Evolutionary conservation across 1,140 invertebrate genomes (phyloP).

Genomic region (Drosophila hydei): DNA sequence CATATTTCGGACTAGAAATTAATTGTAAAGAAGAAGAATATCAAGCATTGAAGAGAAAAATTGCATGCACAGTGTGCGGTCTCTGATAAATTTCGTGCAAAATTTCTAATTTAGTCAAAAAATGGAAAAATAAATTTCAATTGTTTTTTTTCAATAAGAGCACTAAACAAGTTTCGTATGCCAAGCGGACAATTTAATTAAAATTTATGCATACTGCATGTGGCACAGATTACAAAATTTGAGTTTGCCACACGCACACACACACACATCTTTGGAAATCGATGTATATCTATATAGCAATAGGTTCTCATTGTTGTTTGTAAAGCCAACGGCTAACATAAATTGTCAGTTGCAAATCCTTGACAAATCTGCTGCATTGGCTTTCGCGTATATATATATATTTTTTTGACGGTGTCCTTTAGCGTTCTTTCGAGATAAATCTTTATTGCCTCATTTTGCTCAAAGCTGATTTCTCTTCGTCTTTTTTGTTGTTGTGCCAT

Average conservation of each 20-base stretch:
- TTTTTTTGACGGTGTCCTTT: constrained; percentile 38
- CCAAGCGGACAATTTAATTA: constrained; percentile 58
- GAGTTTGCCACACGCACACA: constrained; percentile 14
- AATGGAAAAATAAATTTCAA: constrained; percentile 42
- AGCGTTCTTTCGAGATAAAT: constrained; percentile 63
- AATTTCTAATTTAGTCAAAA: constrained; percentile 22
- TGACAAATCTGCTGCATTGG: constrained; percentile 79
- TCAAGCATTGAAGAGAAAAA: constrained; percentile 14
- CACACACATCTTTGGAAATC: constrained; percentile 49
- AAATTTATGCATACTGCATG: constrained; percentile 74
- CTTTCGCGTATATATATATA: constrained; percentile 10
- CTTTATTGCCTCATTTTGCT: constrained; percentile 80
- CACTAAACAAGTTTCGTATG: constrained; percentile 24
- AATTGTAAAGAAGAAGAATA: constrained; percentile 13
- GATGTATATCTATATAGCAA: constrained; percentile 30
- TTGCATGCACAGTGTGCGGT: constrained; percentile 21
- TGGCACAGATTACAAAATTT: constrained; percentile 58
- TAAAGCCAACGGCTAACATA: constrained; percentile 61
- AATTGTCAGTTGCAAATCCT: constrained; percentile 75
- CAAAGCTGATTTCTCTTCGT: constrained; percentile 63
- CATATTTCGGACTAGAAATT: constrained; percentile 18
- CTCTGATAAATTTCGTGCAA: constrained; percentile 24
- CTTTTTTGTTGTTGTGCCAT: constrained; percentile 5
- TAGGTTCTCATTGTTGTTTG: constrained; percentile 34
- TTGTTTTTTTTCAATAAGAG: constrained; percentile 1